These are phyloP conservation scores for Eulemur rubriventer DNA, from an alignment of 2,797 vertebrate species.

Conservation along the genomic window DNA sequence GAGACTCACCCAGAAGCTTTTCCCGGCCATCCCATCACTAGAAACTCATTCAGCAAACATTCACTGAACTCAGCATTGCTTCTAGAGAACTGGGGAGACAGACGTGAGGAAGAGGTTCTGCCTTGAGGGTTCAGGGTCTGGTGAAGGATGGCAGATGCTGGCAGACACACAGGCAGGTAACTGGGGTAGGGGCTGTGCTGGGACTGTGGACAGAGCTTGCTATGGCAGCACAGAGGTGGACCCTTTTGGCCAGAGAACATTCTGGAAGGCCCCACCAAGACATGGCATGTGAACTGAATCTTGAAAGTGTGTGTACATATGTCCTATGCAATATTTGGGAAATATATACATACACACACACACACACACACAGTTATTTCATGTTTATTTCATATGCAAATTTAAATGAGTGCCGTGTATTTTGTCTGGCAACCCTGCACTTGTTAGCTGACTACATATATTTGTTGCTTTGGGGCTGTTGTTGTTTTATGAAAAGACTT, in stretches of 20 bases:
- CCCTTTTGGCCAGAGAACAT: neutral
- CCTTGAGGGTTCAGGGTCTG: neutral
- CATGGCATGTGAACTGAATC: neutral
- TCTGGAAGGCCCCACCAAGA: neutral
- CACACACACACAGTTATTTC: neutral
- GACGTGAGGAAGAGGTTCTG: neutral
- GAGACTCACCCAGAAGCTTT: neutral
- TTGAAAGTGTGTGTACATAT: neutral
- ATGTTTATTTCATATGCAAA: neutral
- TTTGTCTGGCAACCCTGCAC: neutral
- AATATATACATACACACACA: neutral
- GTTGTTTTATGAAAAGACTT: neutral
- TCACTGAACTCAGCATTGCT: neutral
- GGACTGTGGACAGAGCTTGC: neutral
- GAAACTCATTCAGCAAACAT: neutral
- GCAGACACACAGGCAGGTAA: neutral
- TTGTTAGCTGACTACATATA: neutral
- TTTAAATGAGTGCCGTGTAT: neutral
- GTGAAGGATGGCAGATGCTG: neutral
- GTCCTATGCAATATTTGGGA: neutral
- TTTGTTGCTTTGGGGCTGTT: neutral
- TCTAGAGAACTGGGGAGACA: neutral
- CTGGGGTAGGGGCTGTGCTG: neutral
- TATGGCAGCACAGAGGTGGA: neutral
- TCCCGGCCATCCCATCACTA: neutral